Evolutionary conservation across 2,888 invertebrate species (phyloP).

Genomic region (Congeria kusceri): DNA sequence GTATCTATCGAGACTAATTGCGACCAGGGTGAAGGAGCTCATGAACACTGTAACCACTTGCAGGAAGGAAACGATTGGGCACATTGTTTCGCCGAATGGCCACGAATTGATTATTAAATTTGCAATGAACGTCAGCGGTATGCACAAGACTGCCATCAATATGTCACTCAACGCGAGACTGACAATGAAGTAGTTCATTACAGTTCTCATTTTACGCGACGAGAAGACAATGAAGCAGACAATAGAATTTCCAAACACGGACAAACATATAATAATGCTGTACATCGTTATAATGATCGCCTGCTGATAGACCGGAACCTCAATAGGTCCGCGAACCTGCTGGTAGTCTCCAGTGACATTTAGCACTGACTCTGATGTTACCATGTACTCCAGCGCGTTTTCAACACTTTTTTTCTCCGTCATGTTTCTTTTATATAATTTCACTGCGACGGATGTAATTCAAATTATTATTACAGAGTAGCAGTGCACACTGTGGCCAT

Average conservation of each 20-base stretch:
- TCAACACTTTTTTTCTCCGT: no score
- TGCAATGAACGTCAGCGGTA: constrained; percentile 89
- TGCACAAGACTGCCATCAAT: constrained; percentile 86
- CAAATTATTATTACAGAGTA: no score
- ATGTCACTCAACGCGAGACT: constrained; percentile 85
- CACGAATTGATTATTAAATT: constrained; percentile 92
- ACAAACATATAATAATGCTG: constrained; percentile 84
- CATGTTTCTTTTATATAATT: no score
- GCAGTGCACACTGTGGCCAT: no score
- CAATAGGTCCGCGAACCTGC: constrained; percentile 55
- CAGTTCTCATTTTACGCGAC: constrained; percentile 94
- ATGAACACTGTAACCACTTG: constrained; percentile 88
- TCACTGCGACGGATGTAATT: no score
- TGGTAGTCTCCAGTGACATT: constrained; percentile 1
- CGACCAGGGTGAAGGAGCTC: constrained; percentile 95
- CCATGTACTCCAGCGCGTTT: not conserved
- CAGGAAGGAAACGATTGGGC: constrained; percentile 93
- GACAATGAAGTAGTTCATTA: constrained; percentile 90
- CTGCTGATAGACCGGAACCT: constrained; percentile 78
- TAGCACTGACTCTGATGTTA: not conserved
- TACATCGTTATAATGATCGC: constrained; percentile 85
- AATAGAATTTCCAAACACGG: constrained; percentile 86
- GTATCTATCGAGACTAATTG: constrained; percentile 95
- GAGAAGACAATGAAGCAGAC: constrained; percentile 95
- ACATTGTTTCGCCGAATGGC: constrained; percentile 94